Conservation (phyloP, 2,888 invertebrate genomes). For the Lasioglossum zephyrum region DNA sequence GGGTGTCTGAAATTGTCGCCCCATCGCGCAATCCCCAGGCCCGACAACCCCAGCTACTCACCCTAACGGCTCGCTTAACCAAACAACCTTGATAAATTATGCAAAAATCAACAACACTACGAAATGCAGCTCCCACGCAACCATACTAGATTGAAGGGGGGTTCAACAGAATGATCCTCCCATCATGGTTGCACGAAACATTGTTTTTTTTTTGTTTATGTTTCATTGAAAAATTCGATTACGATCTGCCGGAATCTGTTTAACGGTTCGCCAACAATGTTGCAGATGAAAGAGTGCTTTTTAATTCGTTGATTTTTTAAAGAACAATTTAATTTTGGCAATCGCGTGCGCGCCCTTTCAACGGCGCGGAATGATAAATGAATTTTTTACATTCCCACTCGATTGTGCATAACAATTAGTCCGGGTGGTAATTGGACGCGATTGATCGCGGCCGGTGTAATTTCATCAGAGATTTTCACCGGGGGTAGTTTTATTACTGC, state of each 20-base stretch:
- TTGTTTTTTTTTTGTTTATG: neutral
- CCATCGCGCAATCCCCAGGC: conserved; percentile 75
- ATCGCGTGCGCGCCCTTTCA: neutral
- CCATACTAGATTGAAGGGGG: conserved; percentile 48
- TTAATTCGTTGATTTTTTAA: neutral
- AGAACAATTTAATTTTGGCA: neutral
- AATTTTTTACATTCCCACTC: conserved; percentile 31
- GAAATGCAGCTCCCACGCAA: conserved; percentile 72
- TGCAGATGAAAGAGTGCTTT: neutral
- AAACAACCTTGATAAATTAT: conserved; percentile 84
- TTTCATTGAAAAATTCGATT: neutral
- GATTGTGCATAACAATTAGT: conserved; percentile 49
- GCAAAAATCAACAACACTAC: conserved; percentile 83
- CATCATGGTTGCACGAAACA: conserved; percentile 21
- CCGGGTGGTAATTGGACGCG: conserved; percentile 26
- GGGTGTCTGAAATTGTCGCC: conserved; percentile 81
- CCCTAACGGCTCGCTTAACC: conserved; percentile 81
- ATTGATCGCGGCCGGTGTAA: conserved; percentile 56
- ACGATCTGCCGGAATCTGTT: neutral
- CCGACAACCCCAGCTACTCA: conserved; percentile 73
- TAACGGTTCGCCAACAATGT: neutral
- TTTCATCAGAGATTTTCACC: conserved; percentile 65
- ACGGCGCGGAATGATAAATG: neutral
- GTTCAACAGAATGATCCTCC: conserved; percentile 27
- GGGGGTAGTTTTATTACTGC: conserved; percentile 60